phyloP scores from a whole-genome alignment of 2,888 invertebrate genomes.

The Proisotoma minuta region DNA sequence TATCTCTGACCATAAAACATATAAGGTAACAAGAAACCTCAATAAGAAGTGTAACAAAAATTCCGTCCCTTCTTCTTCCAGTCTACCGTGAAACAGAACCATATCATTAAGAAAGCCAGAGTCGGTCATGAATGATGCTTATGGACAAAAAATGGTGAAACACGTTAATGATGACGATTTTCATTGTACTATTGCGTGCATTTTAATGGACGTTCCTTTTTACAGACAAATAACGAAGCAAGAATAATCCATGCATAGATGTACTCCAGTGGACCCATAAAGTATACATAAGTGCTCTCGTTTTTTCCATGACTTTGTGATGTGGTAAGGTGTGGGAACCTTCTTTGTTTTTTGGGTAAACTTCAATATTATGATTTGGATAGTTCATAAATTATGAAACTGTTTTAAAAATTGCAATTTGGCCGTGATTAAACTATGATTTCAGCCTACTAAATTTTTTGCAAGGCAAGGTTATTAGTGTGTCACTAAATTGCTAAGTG shows the following conservation, averaged over 20 bases:
- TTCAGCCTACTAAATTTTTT: no score
- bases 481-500: no score
- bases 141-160: not conserved
- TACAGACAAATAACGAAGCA: no score
- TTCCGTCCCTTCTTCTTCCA: not conserved
- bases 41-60: no score
- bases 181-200: constrained; percentile 15
- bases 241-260: no score
- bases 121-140: not conserved
- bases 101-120: not conserved
- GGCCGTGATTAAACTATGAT: no score
- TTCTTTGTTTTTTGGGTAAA: not conserved
- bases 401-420: no score
- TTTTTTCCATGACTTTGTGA: no score
- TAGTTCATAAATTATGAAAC: no score
- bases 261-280: no score
- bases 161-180: constrained; percentile 13
- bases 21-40: no score
- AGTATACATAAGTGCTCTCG: not conserved
- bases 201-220: constrained; percentile 16
- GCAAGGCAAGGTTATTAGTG: no score
- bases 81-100: not conserved
- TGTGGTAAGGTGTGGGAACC: not conserved
- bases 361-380: not conserved
- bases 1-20: not conserved